Percentiles rank a stretch among this genome's conserved stretches.
These are phyloP conservation scores for Polyommatus iphigenia DNA, from an alignment of 2,888 invertebrate species.

Conservation along the genomic window DNA sequence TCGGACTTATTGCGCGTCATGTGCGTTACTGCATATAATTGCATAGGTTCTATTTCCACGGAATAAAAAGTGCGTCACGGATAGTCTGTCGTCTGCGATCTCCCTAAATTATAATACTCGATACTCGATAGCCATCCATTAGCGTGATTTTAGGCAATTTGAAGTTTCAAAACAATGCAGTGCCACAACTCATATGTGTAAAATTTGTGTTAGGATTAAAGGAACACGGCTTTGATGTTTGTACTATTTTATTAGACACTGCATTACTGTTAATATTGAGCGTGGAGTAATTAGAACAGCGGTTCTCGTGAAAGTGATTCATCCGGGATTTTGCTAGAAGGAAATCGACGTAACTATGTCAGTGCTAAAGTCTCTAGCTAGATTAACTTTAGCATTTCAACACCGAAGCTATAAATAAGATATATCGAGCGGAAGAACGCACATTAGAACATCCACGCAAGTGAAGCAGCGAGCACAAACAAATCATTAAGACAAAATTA, in stretches of 20 bases:
- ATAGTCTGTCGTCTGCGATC: too few relatives aligned
- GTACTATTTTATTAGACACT: neutral
- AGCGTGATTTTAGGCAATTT: too few relatives aligned
- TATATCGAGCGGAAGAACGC: constrained; percentile 39
- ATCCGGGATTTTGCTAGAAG: constrained; percentile 10
- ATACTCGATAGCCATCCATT: too few relatives aligned
- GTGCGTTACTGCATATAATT: too few relatives aligned
- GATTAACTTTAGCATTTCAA: constrained; percentile 38
- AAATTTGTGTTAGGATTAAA: too few relatives aligned
- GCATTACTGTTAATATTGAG: neutral
- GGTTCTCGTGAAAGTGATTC: constrained; percentile 11
- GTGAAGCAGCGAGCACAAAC: constrained; percentile 41
- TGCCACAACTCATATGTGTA: neutral
- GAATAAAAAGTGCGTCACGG: too few relatives aligned
- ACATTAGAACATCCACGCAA: constrained; percentile 40
- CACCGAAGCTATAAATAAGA: constrained; percentile 38
- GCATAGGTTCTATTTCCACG: too few relatives aligned
- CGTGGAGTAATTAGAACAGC: neutral
- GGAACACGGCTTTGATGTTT: neutral
- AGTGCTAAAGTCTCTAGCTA: constrained; percentile 36
- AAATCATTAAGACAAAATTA: constrained; percentile 44
- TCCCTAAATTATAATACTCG: too few relatives aligned
- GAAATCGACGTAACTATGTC: constrained; percentile 23
- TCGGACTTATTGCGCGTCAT: too few relatives aligned
- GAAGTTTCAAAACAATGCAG: neutral